Evolutionary conservation across 2,888 invertebrate genomes (phyloP).

Genomic region (Glaucopsyche alexis): DNA sequence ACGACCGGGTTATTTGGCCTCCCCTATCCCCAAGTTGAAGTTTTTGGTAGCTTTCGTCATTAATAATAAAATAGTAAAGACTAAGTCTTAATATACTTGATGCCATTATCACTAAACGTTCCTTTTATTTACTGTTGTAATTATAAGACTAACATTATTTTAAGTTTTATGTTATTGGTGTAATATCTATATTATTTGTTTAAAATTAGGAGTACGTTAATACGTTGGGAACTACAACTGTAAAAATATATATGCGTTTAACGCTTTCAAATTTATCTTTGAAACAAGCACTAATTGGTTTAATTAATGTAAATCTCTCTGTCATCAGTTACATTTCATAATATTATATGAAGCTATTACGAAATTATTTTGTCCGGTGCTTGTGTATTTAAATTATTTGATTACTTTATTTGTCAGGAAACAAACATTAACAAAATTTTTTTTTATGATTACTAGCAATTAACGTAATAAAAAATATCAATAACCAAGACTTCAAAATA

Average conservation of each 20-base stretch:
- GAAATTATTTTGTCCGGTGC: background rate
- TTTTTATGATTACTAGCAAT: background rate
- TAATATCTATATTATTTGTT: background rate
- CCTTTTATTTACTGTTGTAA: background rate
- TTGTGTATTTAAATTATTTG: background rate
- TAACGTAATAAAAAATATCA: background rate
- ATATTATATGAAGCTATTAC: no score
- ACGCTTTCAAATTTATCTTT: background rate
- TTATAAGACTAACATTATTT: conserved; percentile 9
- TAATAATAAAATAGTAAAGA: background rate
- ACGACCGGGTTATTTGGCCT: background rate
- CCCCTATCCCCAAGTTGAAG: background rate
- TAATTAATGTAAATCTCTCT: background rate
- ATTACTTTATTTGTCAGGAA: background rate
- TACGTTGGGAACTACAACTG: no score
- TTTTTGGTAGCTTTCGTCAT: conserved; percentile 5
- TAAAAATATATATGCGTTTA: background rate
- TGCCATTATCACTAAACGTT: conserved; percentile 14
- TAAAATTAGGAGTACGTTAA: background rate
- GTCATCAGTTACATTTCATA: no score
- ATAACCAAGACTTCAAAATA: background rate
- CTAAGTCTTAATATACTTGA: background rate
- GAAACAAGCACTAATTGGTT: background rate
- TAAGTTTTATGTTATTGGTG: background rate
- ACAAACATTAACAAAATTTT: background rate